Conservation (phyloP, 1,140 invertebrate genomes). For the Caenorhabditis inopinata region DNA sequence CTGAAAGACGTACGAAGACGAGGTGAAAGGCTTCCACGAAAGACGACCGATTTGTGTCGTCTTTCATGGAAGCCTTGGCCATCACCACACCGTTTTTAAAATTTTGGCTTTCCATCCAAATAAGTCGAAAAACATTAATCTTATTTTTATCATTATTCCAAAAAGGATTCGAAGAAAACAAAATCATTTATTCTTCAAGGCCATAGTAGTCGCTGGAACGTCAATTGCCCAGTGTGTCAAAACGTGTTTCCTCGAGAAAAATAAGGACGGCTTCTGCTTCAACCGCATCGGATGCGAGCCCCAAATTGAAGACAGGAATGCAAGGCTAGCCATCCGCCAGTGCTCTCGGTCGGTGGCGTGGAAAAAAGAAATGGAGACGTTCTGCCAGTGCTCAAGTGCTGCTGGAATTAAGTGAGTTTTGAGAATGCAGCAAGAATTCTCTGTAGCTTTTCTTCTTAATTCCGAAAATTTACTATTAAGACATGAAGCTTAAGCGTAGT, state of each 20-base stretch:
- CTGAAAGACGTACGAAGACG: too few species aligned
- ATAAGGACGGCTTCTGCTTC: slow-evolving; percentile 16
- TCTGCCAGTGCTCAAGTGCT: slow-evolving; percentile 2
- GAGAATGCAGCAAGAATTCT: background rate
- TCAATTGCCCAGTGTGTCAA: slow-evolving; percentile 4
- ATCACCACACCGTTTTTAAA: too few species aligned
- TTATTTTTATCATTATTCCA: too few species aligned
- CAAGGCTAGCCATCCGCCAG: background rate
- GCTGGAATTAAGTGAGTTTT: slow-evolving; percentile 16
- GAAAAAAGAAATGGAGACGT: slow-evolving; percentile 21
- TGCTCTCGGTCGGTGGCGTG: slow-evolving; percentile 9
- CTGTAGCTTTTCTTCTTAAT: background rate
- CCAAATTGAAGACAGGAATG: background rate
- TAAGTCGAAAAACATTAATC: too few species aligned
- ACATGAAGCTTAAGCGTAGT: too few species aligned
- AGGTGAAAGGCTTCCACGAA: too few species aligned
- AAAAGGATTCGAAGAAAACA: too few species aligned
- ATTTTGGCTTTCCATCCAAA: too few species aligned
- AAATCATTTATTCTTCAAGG: background rate
- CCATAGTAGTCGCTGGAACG: background rate
- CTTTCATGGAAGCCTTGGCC: too few species aligned
- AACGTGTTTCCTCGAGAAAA: slow-evolving; percentile 13
- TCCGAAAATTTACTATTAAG: background rate
- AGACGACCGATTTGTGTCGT: too few species aligned
- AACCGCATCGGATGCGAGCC: slow-evolving; percentile 15